Conservation (phyloP, 2,113 vertebrate species). For the Phylloscopus trochilus region DNA sequence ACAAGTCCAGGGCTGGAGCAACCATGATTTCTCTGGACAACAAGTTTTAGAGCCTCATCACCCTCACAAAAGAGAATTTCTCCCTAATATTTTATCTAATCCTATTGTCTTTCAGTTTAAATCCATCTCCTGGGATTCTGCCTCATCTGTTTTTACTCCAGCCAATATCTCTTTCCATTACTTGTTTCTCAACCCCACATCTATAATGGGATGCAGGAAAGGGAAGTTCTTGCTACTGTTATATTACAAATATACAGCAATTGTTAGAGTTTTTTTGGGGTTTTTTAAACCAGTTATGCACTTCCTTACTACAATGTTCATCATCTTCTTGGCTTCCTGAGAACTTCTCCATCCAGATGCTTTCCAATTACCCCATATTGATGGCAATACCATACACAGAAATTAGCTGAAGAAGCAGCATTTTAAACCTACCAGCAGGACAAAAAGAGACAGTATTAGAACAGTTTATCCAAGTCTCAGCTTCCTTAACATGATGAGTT, state of each 20-base stretch:
- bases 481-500: background rate
- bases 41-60: background rate
- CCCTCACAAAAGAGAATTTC: background rate
- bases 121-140: background rate
- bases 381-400: background rate
- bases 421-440: background rate
- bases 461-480: background rate
- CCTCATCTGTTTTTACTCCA: background rate
- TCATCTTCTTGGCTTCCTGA: background rate
- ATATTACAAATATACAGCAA: background rate
- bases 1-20: background rate
- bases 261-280: background rate
- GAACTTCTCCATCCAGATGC: background rate
- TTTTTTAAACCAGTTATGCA: background rate
- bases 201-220: background rate
- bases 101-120: background rate
- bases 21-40: background rate
- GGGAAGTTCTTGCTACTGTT: background rate
- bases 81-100: background rate
- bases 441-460: background rate
- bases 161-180: fast-evolving
- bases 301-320: background rate
- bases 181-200: background rate
- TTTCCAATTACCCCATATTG: background rate
- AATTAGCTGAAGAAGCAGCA: background rate